Percentiles rank a stretch among this genome's conserved stretches.
Evolutionary conservation across 2,797 vertebrate genomes (phyloP).

Genomic region (Anguilla marmorata): DNA sequence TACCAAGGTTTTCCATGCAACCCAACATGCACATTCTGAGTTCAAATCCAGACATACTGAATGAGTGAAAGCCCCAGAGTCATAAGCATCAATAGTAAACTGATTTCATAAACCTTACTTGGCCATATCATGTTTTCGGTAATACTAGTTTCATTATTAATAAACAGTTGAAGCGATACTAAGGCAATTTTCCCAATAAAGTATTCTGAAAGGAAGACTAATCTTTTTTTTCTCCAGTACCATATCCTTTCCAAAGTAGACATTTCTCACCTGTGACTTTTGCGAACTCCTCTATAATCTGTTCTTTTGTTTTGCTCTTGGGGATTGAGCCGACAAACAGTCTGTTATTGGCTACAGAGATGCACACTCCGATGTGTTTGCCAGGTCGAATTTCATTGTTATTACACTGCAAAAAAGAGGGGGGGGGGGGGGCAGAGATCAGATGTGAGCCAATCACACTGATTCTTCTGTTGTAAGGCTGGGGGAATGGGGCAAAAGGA

Average conservation of each 20-base stretch:
- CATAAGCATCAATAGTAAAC: neutral
- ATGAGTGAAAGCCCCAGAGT: neutral
- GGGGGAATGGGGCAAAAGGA: neutral
- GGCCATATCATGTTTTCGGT: neutral
- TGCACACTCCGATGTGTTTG: constrained; percentile 96
- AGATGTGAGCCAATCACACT: neutral
- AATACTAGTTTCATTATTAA: neutral
- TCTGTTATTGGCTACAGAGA: constrained; percentile 97
- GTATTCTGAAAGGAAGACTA: neutral
- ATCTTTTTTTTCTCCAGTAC: neutral
- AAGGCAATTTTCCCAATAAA: neutral
- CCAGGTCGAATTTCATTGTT: constrained; percentile 97
- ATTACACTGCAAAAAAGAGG: constrained; percentile 80
- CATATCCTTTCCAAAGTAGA: neutral
- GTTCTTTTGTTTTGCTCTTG: constrained; percentile 99
- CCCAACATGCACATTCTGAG: neutral
- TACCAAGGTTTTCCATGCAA: neutral
- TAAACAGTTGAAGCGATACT: neutral
- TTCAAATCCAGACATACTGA: neutral
- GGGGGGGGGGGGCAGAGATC: neutral
- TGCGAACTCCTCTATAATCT: constrained; percentile 94
- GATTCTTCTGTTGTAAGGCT: constrained; percentile 18
- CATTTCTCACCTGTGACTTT: constrained; percentile 92
- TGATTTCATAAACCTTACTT: neutral
- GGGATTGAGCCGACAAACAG: constrained; percentile 98